Base-by-base conservation (phyloP, 2,888 invertebrate species). In the Zygogramma bicolorata region DNA sequence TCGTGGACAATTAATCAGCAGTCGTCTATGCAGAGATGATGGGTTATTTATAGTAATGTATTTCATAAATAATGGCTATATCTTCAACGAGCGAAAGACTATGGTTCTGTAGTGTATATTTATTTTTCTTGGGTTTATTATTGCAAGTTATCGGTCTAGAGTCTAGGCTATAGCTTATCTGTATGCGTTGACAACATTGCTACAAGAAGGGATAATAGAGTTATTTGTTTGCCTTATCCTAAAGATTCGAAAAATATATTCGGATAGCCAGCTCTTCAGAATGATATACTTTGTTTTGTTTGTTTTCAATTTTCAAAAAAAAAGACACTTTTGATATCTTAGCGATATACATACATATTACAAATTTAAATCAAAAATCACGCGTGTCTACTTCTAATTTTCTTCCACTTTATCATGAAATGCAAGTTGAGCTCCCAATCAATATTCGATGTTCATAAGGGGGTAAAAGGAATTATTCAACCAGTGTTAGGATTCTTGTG, bases 1-100 rank as follows among this genome's bases (percentile, higher is more conserved):
- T 53, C 53, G 13, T n/a, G 4, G n/a, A 53, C 27, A 53, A 53
- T 53, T 53, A 15, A 53, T 53, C 25, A 53, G 53, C 4, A 46
- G 20, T 46, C 46, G 46, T 46, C 46, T 46, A 53, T 53, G 53
- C 10, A 53, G 13, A 27, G 13, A 27, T 53, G 53, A 53, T n/a
- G n/a, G 53, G 25, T 27, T 27, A 53, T 53, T 53, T 53, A 53
- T 53, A 53, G 53, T 15, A 27, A 13, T 53, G 53, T 53, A n/a
- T 53, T 53, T 27, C n/a, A 53, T 53, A 53, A 53, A 53, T 53
- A 13, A 53, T 25, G 27, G 27, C n/a, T 53, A 25, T 53, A 53
- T 53, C 53, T 53, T 6, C 27, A 53, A 46, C 20, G 18, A 20
- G 46, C 34, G 13, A 13, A n/a, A 18, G 18, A 42, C n/a, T 27